Evolutionary conservation across 2,113 vertebrate genomes (phyloP), one percentile per base, ranked within the genome.

Genomic region (Rutilus rutilus): DNA sequence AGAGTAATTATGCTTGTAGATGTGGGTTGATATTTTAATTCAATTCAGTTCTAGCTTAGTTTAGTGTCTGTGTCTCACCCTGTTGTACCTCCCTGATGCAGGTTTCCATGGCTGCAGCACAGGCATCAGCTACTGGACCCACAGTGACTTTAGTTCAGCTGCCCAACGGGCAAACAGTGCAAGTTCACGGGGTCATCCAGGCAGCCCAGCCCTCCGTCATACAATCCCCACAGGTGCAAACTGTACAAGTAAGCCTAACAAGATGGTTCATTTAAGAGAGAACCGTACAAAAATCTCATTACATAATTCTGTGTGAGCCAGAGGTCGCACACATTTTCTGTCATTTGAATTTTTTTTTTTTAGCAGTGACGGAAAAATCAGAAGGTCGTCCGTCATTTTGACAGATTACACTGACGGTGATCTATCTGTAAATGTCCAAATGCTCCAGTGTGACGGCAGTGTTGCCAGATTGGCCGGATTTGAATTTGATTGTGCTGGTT

Each of bases 101-200:
- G 98, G 97, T 97, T 33, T 96, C 98, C 89, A 97, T 99, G 93
- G 96, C 97, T 90, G 95, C 97, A 69, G 91, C 87, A 19, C 98
- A 99, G 9, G 95, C 96, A 89, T 95, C 97, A 0, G 96, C 96
- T 65, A 96, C 96, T 79, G 95, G 95, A 25, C 96, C 97, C 87
- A 99, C 98, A 0, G 97, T 99, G 89, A 98, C 98, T 42, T 93
- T 99, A 88, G 98, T 99, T 79, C 98, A 99, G 92, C 93, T 99
- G 87, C 98, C 98, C 75, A 99, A 99, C 83, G 98, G 98, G 85
- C 98, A 99, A 92, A 99, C 98, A 0, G 97, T 99, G 86, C 98
- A 99, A 92, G 98, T 99, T 88, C 98, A 99, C 60, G 98, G 98
- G 21, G 98, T 99, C 90, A 99, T 99, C 93, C 98, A 99, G 92